phyloP scores from a whole-genome alignment of 2,797 vertebrate genomes.

The Neosilurus mollespiculum region DNA sequence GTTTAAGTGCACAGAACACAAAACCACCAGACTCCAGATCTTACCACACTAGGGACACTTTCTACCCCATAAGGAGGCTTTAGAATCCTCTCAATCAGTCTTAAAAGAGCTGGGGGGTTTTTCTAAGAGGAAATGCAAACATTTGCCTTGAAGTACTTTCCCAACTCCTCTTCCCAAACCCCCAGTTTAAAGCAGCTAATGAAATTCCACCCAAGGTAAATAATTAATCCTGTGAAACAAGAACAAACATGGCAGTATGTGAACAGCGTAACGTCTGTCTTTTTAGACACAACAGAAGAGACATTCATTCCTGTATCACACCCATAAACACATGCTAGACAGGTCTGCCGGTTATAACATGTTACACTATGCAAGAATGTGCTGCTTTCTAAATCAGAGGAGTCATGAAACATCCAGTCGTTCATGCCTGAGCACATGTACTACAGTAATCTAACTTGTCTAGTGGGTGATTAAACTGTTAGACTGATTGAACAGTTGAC shows the following conservation, averaged over 20 bases:
- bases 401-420: neutral
- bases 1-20: neutral
- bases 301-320: conserved; percentile 45
- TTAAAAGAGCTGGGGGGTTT: conserved; percentile 11
- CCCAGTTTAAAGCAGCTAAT: conserved; percentile 25
- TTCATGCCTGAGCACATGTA: conserved; percentile 4
- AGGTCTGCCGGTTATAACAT: conserved; percentile 46
- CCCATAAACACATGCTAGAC: conserved; percentile 32
- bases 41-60: neutral
- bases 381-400: conserved; percentile 10
- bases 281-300: conserved; percentile 46
- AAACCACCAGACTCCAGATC: neutral
- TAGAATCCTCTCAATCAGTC: conserved; percentile 15
- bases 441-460: neutral
- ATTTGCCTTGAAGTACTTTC: conserved; percentile 28
- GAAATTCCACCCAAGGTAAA: conserved; percentile 34
- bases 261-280: conserved; percentile 40
- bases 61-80: conserved; percentile 1
- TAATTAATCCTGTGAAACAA: conserved; percentile 32
- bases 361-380: conserved; percentile 40
- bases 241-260: conserved; percentile 48
- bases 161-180: neutral
- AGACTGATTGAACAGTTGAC: neutral
- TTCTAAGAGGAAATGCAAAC: conserved; percentile 28
- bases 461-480: neutral